Evolutionary conservation across 2,888 invertebrate genomes (phyloP), one percentile per base, ranked within the genome.

Genomic region (Xanthia togata): DNA sequence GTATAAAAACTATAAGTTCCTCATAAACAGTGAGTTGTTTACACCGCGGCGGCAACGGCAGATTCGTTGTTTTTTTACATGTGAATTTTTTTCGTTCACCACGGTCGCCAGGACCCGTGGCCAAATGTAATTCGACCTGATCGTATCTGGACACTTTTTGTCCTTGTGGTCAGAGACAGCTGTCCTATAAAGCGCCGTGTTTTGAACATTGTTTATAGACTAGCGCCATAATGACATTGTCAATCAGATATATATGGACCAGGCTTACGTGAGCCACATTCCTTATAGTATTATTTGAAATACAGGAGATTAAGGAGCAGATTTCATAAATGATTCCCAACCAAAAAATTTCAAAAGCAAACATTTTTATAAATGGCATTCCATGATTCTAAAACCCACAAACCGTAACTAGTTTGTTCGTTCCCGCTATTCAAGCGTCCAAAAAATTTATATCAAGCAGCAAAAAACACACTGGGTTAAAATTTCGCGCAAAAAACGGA

Each of bases 101-200:
- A 87, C 88, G 88, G 88, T 85, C 87, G 84, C 88, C 88, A 87
- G 89, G 89, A 88, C 92, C 94, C 94, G 90, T 94, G 94, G 95
- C 93, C 93, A 88, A 94, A 94, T 94, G 96, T 95, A 96, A 96
- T 93, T 93, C 93, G 96, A 96, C 94, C 96, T 96, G 96, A 96
- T 96, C 92, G 92, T 96, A 96, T 96, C 96, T 91, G 93, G 88
- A 91, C 91, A 91, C 91, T 96, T 96, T 96, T 96, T 96, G 95
- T 91, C 90, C 91, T 91, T 95, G 96, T 92, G 96, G 96, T 96
- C 96, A 96, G 93, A 89, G 91, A 92, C 96, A 96, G 96, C 96
- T 96, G 96, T 93, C 91, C 89, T 90, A 91, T 93, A 93, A 92
- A 94, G 91, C 88, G 90, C 90, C 90, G 88, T 93, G 91, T 92